These are phyloP conservation scores for Mormyrops attenuatus DNA, from an alignment of 2,797 vertebrate genomes.

Conservation along the genomic window DNA sequence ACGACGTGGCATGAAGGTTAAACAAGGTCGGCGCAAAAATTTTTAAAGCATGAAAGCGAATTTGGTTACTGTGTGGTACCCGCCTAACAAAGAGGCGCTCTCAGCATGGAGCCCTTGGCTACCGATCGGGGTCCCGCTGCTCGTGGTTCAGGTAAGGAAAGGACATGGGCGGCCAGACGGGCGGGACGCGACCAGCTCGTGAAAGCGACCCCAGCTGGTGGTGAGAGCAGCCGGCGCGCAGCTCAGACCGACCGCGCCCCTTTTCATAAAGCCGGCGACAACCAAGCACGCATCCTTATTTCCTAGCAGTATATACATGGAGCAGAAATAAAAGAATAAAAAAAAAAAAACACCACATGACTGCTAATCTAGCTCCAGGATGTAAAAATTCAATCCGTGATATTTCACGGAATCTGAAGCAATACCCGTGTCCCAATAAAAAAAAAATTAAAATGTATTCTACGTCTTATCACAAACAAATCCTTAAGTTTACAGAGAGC, in stretches of 20 bases:
- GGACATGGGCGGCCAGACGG: background rate
- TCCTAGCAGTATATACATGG: background rate
- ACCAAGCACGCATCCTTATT: background rate
- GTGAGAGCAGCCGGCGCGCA: background rate
- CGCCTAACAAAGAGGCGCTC: background rate
- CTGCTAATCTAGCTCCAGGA: background rate
- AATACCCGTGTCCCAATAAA: background rate
- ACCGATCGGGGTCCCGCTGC: background rate
- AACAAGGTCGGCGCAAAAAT: background rate
- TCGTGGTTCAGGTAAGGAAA: background rate
- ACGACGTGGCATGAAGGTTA: background rate
- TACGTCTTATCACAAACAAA: background rate
- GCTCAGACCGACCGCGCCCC: background rate
- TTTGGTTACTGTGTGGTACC: background rate
- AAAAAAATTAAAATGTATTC: background rate
- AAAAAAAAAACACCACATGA: background rate
- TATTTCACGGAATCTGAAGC: background rate
- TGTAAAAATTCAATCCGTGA: background rate
- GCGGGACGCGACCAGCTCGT: background rate
- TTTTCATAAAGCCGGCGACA: background rate
- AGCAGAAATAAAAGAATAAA: background rate
- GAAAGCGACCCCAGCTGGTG: background rate
- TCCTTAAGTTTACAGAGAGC: background rate
- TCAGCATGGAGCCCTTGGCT: background rate
- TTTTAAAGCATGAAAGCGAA: background rate